These are phyloP conservation scores for Antheraea assamensis DNA, from an alignment of 2,888 invertebrate species.

Conservation along the genomic window DNA sequence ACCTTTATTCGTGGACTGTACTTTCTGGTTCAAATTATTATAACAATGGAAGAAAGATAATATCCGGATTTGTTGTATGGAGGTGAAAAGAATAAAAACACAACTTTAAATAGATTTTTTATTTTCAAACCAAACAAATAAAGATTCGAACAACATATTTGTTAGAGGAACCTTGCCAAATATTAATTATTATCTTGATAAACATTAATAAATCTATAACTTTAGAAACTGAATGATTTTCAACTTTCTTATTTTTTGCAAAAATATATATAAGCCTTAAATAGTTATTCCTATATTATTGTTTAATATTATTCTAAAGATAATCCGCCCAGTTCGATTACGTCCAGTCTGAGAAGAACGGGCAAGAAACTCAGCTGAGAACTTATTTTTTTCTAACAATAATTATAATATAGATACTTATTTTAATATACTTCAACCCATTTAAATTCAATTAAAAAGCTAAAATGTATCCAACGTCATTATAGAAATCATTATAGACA, in stretches of 20 bases:
- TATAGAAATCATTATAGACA: no score
- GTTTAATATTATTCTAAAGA: neutral
- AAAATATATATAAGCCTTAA: neutral
- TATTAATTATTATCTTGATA: no score
- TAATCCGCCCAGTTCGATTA: conserved; percentile 6
- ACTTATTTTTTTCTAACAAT: no score
- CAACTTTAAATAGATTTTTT: neutral
- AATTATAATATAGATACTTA: no score
- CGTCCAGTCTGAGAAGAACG: conserved; percentile 1
- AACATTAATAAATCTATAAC: neutral
- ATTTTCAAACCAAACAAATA: neutral
- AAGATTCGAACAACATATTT: neutral
- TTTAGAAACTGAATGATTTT: no score
- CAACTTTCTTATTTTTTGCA: neutral
- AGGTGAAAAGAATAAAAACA: neutral
- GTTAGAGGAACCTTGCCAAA: no score
- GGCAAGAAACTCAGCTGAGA: neutral
- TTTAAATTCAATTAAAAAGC: no score
- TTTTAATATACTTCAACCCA: no score
- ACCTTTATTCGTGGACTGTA: neutral
- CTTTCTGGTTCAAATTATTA: no score
- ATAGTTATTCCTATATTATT: neutral
- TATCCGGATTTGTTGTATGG: neutral
- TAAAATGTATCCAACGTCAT: no score
- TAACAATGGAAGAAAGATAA: neutral